Conservation (phyloP, 2,113 vertebrate genomes). For the Microcebus griseorufus region DNA sequence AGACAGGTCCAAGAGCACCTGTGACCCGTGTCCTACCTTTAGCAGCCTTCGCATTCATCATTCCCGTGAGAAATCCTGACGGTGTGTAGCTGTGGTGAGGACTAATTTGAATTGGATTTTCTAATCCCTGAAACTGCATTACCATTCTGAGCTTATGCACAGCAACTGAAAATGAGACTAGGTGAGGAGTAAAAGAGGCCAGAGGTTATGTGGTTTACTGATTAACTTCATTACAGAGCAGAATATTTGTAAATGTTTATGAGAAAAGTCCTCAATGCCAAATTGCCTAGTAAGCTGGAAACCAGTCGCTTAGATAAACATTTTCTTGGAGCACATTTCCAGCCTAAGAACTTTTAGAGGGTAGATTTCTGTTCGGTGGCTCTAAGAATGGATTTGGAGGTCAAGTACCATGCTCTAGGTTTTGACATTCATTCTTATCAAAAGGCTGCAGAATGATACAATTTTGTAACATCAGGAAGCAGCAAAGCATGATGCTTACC, state of each 20-base stretch:
- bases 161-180: constrained; percentile 79
- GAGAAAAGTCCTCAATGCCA: constrained; percentile 72
- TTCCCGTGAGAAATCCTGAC: constrained; percentile 80
- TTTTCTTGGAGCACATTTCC: neutral
- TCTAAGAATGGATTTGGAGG: neutral
- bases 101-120: constrained; percentile 51
- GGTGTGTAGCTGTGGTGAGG: constrained; percentile 8
- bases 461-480: neutral
- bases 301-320: constrained; percentile 52
- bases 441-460: neutral
- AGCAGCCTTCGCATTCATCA: constrained; percentile 85
- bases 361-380: neutral
- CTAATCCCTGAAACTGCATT: constrained; percentile 75
- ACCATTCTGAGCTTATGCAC: constrained; percentile 72
- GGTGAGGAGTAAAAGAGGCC: constrained; percentile 88
- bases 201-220: constrained; percentile 95
- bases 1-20: neutral
- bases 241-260: constrained; percentile 82
- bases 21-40: constrained; percentile 86
- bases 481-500: neutral
- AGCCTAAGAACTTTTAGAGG: constrained; percentile 32
- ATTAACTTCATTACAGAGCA: constrained; percentile 91
- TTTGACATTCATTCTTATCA: neutral
- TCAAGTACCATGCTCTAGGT: neutral
- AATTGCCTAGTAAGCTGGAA: constrained; percentile 68